These are phyloP conservation scores for Tretioscincus oriximinensis DNA, from an alignment of 2,113 vertebrate genomes.

Conservation along the genomic window DNA sequence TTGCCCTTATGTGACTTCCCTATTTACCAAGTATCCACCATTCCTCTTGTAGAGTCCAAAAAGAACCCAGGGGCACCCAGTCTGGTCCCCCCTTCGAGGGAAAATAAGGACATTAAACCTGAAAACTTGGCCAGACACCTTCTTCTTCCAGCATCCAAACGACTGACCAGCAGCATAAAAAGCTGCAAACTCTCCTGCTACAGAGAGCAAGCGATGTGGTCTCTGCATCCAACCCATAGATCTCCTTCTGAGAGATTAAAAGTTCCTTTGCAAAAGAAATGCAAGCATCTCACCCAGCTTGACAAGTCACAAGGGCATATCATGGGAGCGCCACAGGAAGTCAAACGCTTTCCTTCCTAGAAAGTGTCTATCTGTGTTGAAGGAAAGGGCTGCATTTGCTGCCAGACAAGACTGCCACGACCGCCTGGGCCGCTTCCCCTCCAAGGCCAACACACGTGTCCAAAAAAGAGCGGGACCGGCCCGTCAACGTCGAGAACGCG, in stretches of 20 bases:
- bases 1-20: background rate
- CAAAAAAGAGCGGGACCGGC: constrained; percentile 65
- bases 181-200: constrained; percentile 10
- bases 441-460: constrained; percentile 69
- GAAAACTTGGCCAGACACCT: background rate
- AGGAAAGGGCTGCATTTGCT: constrained; percentile 25
- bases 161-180: background rate
- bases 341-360: background rate
- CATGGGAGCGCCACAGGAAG: background rate
- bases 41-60: background rate
- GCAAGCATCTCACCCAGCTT: background rate
- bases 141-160: constrained; percentile 16
- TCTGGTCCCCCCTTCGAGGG: background rate
- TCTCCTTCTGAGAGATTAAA: constrained; percentile 23
- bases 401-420: constrained; percentile 51
- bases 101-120: background rate
- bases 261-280: background rate
- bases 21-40: constrained; percentile 27
- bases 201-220: background rate
- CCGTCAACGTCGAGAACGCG: constrained; percentile 58
- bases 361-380: background rate
- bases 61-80: background rate
- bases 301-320: fast-evolving
- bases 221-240: constrained; percentile 27
- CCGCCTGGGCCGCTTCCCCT: constrained; percentile 62